Evolutionary conservation across 1,140 invertebrate genomes (phyloP).

Genomic region (Chrysoperla carnea): DNA sequence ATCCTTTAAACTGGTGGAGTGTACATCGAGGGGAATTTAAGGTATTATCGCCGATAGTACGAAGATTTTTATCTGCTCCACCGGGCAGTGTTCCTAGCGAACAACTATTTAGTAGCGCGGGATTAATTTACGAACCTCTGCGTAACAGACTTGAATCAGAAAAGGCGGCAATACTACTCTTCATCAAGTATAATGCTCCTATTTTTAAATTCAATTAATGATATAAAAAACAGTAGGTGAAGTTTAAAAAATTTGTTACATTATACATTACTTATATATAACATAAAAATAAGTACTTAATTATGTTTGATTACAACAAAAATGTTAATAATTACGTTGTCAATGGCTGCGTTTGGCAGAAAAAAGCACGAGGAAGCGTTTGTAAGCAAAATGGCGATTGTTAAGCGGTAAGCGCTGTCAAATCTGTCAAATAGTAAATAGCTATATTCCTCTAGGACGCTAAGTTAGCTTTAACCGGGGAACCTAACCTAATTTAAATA

Average conservation of each 20-base stretch:
- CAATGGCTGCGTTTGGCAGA: too few relatives aligned
- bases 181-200: slow-evolving; percentile 14
- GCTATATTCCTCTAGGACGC: too few relatives aligned
- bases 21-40: slow-evolving; percentile 5
- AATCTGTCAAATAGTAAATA: too few relatives aligned
- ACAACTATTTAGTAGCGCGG: slow-evolving; percentile 12
- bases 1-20: slow-evolving; percentile 13
- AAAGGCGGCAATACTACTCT: slow-evolving; percentile 14
- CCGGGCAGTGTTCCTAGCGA: slow-evolving; percentile 14
- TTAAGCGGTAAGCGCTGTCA: too few relatives aligned
- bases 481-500: too few relatives aligned
- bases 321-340: too few relatives aligned
- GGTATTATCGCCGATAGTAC: slow-evolving; percentile 3
- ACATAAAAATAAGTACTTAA: too few relatives aligned
- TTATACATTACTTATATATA: too few relatives aligned
- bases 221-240: slow-evolving; percentile 4
- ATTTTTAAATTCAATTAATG: slow-evolving; percentile 12
- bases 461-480: too few relatives aligned
- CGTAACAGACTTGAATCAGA: slow-evolving; percentile 10
- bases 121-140: slow-evolving; percentile 13
- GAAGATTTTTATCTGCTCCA: slow-evolving; percentile 11
- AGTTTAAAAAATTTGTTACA: slow-evolving; percentile 1
- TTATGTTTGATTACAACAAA: too few relatives aligned
- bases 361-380: too few relatives aligned
- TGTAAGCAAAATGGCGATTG: too few relatives aligned